Percentiles rank a stretch among this genome's conserved stretches.
These are phyloP conservation scores for Drosophila histrio DNA, from an alignment of 2,888 invertebrate species.

Conservation along the genomic window DNA sequence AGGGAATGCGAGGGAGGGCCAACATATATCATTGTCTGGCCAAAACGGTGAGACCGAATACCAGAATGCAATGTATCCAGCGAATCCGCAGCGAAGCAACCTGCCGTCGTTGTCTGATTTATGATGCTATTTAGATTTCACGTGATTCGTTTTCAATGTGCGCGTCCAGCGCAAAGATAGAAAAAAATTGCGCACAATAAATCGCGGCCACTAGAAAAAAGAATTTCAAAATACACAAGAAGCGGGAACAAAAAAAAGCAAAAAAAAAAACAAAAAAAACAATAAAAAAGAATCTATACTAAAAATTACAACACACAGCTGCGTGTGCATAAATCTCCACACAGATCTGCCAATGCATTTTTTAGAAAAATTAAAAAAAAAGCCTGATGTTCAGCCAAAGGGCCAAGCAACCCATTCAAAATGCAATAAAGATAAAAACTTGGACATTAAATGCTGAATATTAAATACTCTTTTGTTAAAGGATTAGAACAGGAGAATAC, in stretches of 20 bases:
- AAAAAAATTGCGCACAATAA: constrained; percentile 73
- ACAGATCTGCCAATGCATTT: constrained; percentile 57
- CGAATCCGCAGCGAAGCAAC: constrained; percentile 63
- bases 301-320: constrained; percentile 79
- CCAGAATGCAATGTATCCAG: constrained; percentile 34
- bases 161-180: constrained; percentile 72
- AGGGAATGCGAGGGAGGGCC: not conserved
- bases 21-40: constrained; percentile 76
- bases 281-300: constrained; percentile 52
- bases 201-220: constrained; percentile 54
- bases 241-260: constrained; percentile 20
- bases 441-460: not conserved
- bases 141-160: constrained; percentile 80
- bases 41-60: constrained; percentile 46
- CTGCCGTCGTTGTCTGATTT: constrained; percentile 81
- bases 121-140: constrained; percentile 81
- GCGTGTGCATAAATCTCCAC: constrained; percentile 75
- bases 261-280: constrained; percentile 20
- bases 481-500: too few species aligned
- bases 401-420: constrained; percentile 52
- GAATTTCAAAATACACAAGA: constrained; percentile 16
- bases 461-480: constrained; percentile 4
- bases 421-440: constrained; percentile 46
- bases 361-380: constrained; percentile 56
- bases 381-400: constrained; percentile 27